Conservation (phyloP, 2,888 invertebrate genomes). For the Ophion ventricosus region DNA sequence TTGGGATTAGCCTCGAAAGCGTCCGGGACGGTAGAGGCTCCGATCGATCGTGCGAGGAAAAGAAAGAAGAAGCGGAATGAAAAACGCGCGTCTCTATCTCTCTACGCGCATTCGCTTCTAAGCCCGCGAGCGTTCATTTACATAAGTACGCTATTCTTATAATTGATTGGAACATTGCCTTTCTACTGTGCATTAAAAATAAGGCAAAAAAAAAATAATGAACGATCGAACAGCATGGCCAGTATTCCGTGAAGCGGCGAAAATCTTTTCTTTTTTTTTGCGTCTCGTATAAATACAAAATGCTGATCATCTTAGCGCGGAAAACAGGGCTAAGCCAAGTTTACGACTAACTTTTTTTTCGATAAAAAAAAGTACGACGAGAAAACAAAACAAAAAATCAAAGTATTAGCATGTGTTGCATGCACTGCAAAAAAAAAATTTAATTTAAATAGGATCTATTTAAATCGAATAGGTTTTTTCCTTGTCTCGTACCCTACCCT, state of each 20-base stretch:
- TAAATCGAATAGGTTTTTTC: too few species aligned
- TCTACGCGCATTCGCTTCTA: conserved; percentile 9
- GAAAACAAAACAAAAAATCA: neutral
- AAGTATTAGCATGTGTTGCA: conserved; percentile 8
- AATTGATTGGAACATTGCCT: conserved; percentile 62
- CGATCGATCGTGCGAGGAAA: conserved; percentile 49
- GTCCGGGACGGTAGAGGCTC: conserved; percentile 41
- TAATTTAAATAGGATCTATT: too few species aligned
- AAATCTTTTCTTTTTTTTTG: conserved; percentile 5
- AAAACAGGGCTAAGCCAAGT: conserved; percentile 53
- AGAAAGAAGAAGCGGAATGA: conserved; percentile 11
- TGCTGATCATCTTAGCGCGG: conserved; percentile 21
- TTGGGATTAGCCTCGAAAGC: conserved; percentile 55
- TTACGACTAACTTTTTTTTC: conserved; percentile 35
- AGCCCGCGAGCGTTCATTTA: conserved; percentile 43
- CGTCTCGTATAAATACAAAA: conserved; percentile 18
- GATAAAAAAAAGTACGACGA: neutral
- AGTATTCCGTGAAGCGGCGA: neutral
- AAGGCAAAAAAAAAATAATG: conserved; percentile 17
- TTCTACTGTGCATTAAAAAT: conserved; percentile 30
- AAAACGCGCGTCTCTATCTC: neutral
- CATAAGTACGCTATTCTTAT: conserved; percentile 61
- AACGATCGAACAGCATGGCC: conserved; percentile 11
- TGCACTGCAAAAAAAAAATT: neutral
- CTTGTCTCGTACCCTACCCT: too few species aligned